These are phyloP conservation scores for Colossoma macropomum DNA, from an alignment of 2,113 vertebrate genomes.

Conservation along the genomic window DNA sequence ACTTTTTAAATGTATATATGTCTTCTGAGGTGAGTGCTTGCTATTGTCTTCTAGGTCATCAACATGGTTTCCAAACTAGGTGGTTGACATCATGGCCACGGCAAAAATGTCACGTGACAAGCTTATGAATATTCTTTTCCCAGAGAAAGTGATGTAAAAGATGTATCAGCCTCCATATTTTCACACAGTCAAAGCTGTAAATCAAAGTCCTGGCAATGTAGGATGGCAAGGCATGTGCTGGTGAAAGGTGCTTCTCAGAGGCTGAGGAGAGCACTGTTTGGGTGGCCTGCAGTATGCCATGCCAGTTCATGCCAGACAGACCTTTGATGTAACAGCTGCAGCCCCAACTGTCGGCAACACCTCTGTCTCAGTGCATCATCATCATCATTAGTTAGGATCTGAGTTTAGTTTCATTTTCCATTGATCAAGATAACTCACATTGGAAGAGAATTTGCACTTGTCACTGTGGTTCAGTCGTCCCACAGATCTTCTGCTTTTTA, in stretches of 20 bases:
- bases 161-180: background rate
- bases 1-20: too few species aligned
- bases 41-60: too few species aligned
- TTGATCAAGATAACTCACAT: background rate
- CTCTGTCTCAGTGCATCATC: slow-evolving; percentile 29
- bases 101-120: too few species aligned
- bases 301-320: background rate
- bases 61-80: too few species aligned
- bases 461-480: background rate
- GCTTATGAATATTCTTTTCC: too few species aligned
- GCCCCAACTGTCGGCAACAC: background rate
- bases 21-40: too few species aligned
- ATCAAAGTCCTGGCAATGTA: background rate
- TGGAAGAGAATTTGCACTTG: slow-evolving; percentile 1
- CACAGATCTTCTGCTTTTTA: background rate
- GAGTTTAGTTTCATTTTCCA: slow-evolving; percentile 11
- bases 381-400: slow-evolving; percentile 17
- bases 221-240: slow-evolving; percentile 15
- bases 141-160: background rate
- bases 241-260: slow-evolving; percentile 11
- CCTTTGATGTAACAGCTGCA: slow-evolving; percentile 30
- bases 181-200: background rate
- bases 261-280: background rate
- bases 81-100: too few species aligned
- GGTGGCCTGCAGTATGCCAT: background rate